Evolutionary conservation across 1,140 invertebrate genomes (phyloP).

Genomic region (Micrasema minimum): DNA sequence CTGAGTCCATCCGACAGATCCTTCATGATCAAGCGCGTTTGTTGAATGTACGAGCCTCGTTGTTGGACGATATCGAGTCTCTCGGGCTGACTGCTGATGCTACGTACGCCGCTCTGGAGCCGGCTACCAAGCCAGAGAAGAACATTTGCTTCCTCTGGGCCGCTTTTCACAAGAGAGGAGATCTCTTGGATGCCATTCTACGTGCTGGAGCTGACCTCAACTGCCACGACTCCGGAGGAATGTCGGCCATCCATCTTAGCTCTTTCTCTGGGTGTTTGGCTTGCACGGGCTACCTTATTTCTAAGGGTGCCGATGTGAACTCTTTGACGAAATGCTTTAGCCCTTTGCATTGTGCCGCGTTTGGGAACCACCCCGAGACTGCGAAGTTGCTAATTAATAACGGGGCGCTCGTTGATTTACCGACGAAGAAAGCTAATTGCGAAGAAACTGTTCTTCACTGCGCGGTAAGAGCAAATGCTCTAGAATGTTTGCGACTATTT

Average conservation of each 20-base stretch:
- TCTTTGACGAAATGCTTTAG: slow-evolving; percentile 74
- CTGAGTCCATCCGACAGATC: slow-evolving; percentile 76
- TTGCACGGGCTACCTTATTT: slow-evolving; percentile 76
- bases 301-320: slow-evolving; percentile 75
- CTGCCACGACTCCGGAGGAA: slow-evolving; percentile 74
- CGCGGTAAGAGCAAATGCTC: slow-evolving; percentile 78
- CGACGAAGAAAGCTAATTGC: slow-evolving; percentile 71
- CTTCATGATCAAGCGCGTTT: slow-evolving; percentile 77
- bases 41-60: slow-evolving; percentile 71
- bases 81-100: slow-evolving; percentile 71
- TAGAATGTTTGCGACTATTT: slow-evolving; percentile 78
- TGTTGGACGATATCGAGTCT: slow-evolving; percentile 77
- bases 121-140: slow-evolving; percentile 71
- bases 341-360: slow-evolving; percentile 83
- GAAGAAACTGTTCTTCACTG: slow-evolving; percentile 83
- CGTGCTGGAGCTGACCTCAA: slow-evolving; percentile 74
- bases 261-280: slow-evolving; percentile 80
- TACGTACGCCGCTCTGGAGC: slow-evolving; percentile 64
- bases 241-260: slow-evolving; percentile 78
- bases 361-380: slow-evolving; percentile 79
- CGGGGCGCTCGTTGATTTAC: slow-evolving; percentile 71
- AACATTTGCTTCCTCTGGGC: slow-evolving; percentile 77
- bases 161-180: slow-evolving; percentile 74
- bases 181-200: slow-evolving; percentile 71
- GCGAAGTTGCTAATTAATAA: slow-evolving; percentile 76